phyloP scores from a whole-genome alignment of 2,113 vertebrate genomes.

The Choloepus hoffmanni region DNA sequence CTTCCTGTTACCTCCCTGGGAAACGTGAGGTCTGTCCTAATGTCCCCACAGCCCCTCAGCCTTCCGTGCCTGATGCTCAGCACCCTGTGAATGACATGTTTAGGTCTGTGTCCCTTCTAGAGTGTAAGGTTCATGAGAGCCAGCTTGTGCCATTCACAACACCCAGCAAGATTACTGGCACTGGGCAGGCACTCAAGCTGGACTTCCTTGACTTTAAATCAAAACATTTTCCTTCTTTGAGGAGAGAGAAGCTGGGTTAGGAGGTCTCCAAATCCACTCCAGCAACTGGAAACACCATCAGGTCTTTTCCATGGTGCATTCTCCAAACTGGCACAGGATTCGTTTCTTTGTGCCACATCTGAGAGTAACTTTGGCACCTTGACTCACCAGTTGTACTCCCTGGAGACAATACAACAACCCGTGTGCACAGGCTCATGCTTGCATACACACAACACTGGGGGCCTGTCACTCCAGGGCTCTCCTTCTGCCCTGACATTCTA shows the following conservation, averaged over 20 bases:
- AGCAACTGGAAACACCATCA: neutral
- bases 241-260: neutral
- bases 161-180: neutral
- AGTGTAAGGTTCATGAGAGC: neutral
- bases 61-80: neutral
- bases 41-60: neutral
- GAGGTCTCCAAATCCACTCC: neutral
- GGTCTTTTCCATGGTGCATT: neutral
- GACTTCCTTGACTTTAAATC: neutral
- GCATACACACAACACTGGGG: neutral
- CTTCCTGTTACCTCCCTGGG: neutral
- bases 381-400: neutral
- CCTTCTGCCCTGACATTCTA: neutral
- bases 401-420: neutral
- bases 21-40: neutral
- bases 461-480: neutral
- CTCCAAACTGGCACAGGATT: neutral
- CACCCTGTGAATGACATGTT: neutral
- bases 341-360: neutral
- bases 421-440: fast-evolving
- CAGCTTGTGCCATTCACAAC: neutral
- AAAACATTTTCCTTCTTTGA: neutral
- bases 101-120: neutral
- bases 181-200: neutral
- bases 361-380: neutral